These are phyloP conservation scores for Hypercompe scribonia DNA, from an alignment of 2,888 invertebrate species.

Conservation along the genomic window DNA sequence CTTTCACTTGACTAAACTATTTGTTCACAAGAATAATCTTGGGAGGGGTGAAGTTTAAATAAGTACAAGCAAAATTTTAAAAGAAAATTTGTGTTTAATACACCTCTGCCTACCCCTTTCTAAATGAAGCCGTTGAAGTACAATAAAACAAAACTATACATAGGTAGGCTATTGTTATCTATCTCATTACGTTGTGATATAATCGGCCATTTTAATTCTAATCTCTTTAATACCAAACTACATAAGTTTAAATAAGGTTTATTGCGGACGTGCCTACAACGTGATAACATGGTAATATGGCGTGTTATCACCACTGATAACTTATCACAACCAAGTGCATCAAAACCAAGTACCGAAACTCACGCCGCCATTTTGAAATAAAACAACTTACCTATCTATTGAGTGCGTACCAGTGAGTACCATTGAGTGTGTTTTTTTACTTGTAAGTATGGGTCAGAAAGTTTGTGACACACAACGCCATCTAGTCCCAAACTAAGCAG, in stretches of 20 bases:
- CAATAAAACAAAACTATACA: not conserved
- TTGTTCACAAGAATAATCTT: no score
- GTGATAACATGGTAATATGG: constrained; percentile 40
- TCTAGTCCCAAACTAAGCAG: no score
- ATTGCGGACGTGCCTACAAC: constrained; percentile 23
- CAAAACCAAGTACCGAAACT: constrained; percentile 39
- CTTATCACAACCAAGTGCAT: constrained; percentile 45
- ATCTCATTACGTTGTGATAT: constrained; percentile 1
- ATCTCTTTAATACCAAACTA: constrained; percentile 14
- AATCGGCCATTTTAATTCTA: constrained; percentile 11
- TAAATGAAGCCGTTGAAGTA: not conserved
- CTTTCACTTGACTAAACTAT: no score
- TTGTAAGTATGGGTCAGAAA: no score
- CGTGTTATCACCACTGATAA: constrained; percentile 46
- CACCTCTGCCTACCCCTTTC: not conserved
- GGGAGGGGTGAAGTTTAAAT: no score
- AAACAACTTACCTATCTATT: not conserved
- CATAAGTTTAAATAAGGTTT: constrained; percentile 13
- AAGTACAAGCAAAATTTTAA: no score
- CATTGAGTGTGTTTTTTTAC: no score
- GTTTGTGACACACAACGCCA: no score
- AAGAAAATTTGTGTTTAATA: not conserved
- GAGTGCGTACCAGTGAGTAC: no score
- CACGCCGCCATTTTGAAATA: constrained; percentile 43
- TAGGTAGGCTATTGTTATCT: not conserved